Evolutionary conservation across 2,113 vertebrate genomes (phyloP), one percentile per base, ranked within the genome.

Genomic region (Glaucidium brasilianum): DNA sequence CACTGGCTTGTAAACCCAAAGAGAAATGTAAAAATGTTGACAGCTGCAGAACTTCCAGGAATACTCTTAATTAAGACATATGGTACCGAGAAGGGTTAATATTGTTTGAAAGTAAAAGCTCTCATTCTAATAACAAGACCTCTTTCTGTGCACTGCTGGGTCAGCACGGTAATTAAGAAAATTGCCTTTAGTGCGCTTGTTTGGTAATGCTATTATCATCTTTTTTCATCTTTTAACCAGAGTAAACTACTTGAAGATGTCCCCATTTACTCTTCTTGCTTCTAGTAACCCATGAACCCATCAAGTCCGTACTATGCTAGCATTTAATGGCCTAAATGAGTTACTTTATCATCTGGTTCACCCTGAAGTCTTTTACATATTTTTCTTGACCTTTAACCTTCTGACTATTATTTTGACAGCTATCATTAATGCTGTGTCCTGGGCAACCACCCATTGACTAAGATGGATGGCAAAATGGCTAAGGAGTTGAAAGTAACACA

Each of bases 91-190:
- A 97, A 98, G 96, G 96, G 97, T 98, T 98, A 98, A 98, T 97
- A 83, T n/a, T 97, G 94, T 96, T 97, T 97, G 94, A 97, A 98
- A 98, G 97, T 97, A 98, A 97, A 97, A 98, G 96, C 97, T 96
- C 95, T 97, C 94, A 89, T 98, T 96, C 98, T 95, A 97, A 98
- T 96, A 98, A 98, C 97, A 98, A 98, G 98, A 98, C 97, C 97
- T 97, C 97, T 98, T 96, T 96, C 93, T 94, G 96, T 97, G 97
- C 94, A 93, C 93, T 98, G 98, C 97, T 98, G 95, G 97, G 97
- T 98, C 98, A 98, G 98, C 98, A 98, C 37, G 83, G 96, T 98
- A 99, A 99, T 99, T 99, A 99, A 98, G 98, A 99, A 99, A 99
- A 99, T 99, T 98, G 98, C 98, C 98, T 98, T 98, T 98, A 98